phyloP scores from a whole-genome alignment of 2,113 vertebrate species.

The Colistium nudipinnis region DNA sequence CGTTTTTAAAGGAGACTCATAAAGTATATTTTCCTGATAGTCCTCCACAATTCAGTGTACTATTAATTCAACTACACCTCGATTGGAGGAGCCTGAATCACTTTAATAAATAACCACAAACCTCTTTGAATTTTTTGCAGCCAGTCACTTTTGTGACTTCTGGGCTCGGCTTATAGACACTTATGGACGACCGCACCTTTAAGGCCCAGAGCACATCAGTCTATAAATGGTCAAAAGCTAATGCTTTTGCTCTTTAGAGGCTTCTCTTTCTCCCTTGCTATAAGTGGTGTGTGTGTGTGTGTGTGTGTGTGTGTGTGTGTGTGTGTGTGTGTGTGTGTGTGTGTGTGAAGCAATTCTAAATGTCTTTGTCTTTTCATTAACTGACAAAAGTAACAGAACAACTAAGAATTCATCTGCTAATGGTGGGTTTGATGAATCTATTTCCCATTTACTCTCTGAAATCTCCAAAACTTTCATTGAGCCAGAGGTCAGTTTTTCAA shows the following conservation, averaged over 20 bases:
- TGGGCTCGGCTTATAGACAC: constrained; percentile 1
- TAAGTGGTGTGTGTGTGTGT: neutral
- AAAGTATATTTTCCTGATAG: constrained; percentile 30
- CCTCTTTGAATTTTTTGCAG: constrained; percentile 32
- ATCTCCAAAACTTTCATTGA: too few relatives aligned
- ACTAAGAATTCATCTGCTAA: too few relatives aligned
- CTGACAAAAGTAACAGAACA: neutral
- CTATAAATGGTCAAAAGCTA: neutral
- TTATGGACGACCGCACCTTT: constrained; percentile 28
- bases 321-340: too few relatives aligned
- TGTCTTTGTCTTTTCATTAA: too few relatives aligned
- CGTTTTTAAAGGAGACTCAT: constrained; percentile 26
- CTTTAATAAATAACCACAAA: constrained; percentile 54
- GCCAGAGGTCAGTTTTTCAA: too few relatives aligned
- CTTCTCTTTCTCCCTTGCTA: neutral
- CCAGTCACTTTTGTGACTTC: constrained; percentile 31
- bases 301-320: too few relatives aligned
- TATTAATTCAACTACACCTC: constrained; percentile 53
- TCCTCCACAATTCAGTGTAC: constrained; percentile 31
- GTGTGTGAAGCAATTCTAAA: too few relatives aligned
- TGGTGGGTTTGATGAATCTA: too few relatives aligned
- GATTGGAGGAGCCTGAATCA: constrained; percentile 26
- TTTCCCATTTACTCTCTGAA: too few relatives aligned
- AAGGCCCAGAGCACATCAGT: constrained; percentile 1
- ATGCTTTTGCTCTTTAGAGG: neutral